Conservation (phyloP, 1,140 invertebrate species). For the Hylaeus anthracinus region DNA sequence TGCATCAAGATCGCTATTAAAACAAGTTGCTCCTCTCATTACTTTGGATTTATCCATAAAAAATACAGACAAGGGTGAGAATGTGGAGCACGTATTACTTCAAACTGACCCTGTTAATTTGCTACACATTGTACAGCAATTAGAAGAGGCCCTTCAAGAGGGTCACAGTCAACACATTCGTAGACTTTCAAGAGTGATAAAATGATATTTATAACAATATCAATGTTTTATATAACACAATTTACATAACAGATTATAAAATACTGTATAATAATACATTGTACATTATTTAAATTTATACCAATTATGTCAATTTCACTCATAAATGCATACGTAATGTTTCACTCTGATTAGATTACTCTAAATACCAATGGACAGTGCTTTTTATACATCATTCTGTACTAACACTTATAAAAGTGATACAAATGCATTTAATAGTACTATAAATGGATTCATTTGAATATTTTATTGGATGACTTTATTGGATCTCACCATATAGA, state of each 20-base stretch:
- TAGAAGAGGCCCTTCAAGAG: conserved; percentile 84
- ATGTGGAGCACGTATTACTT: conserved; percentile 79
- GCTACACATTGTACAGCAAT: conserved; percentile 82
- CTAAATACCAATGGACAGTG: conserved; percentile 53
- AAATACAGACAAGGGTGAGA: conserved; percentile 62
- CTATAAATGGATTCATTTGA: conserved; percentile 61
- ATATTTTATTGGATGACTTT: conserved; percentile 75
- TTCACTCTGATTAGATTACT: conserved; percentile 49
- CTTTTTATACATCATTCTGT: neutral
- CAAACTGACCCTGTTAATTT: conserved; percentile 86
- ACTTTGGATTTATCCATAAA: conserved; percentile 82
- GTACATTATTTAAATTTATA: conserved; percentile 14
- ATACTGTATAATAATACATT: neutral
- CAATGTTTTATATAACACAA: conserved; percentile 2
- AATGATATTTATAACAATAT: conserved; percentile 53
- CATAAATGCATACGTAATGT: conserved; percentile 38
- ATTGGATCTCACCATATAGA: conserved; percentile 51
- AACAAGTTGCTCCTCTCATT: conserved; percentile 83
- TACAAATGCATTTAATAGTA: conserved; percentile 25
- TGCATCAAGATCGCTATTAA: conserved; percentile 82
- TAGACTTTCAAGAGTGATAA: conserved; percentile 75
- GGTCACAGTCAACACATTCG: conserved; percentile 80
- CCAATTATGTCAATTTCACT: conserved; percentile 40
- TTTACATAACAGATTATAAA: conserved; percentile 36
- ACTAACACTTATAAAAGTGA: conserved; percentile 5